Evolutionary conservation across 2,113 vertebrate genomes (phyloP).

Genomic region (Craseonycteris thonglongyai): DNA sequence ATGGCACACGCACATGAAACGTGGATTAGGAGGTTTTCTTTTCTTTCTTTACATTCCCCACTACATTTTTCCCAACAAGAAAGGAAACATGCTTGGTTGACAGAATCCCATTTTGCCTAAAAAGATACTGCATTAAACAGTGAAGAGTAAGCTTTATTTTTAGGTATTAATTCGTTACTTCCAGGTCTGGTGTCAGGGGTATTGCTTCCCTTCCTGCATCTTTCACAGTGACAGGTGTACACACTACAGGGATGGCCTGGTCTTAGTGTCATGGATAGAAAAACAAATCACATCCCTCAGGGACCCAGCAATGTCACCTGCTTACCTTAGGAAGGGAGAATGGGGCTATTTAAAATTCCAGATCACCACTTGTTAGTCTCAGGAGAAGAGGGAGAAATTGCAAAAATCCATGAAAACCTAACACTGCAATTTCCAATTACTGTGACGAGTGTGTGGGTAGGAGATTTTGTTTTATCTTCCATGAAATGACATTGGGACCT

Average conservation of each 20-base stretch:
- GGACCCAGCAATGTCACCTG: background rate
- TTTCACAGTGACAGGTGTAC: background rate
- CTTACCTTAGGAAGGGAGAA: background rate
- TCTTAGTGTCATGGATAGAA: background rate
- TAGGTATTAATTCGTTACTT: background rate
- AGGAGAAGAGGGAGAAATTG: background rate
- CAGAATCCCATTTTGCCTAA: background rate
- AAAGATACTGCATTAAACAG: background rate
- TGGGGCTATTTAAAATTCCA: background rate
- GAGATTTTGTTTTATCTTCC: constrained; percentile 13
- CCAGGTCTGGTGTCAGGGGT: background rate
- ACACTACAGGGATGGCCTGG: background rate
- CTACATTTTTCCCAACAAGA: background rate
- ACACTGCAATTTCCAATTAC: background rate
- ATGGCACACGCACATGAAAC: background rate
- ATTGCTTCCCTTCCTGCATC: background rate
- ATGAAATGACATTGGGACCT: background rate
- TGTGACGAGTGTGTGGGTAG: background rate
- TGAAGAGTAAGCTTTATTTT: background rate
- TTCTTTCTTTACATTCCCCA: background rate
- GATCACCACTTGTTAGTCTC: background rate
- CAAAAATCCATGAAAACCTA: background rate
- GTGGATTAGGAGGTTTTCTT: background rate
- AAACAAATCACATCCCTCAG: background rate
- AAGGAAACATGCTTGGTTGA: background rate